Percentiles rank a stretch among this genome's conserved stretches.
phyloP scores from a whole-genome alignment of 1,140 invertebrate species.

The Antheraea mylitta region DNA sequence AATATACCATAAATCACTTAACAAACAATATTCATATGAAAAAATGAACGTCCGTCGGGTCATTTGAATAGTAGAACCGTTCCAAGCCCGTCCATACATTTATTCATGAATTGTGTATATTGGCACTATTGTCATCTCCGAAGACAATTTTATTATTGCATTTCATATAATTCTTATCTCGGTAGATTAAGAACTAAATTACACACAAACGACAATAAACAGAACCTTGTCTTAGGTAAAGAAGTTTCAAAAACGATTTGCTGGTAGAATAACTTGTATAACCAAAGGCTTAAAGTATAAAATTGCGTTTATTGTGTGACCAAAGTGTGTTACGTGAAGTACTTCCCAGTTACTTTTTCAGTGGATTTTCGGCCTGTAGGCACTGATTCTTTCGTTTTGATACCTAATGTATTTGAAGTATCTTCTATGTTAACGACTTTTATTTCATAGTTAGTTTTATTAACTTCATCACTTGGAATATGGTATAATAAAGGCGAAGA shows the following conservation, averaged over 20 bases:
- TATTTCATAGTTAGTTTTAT: neutral
- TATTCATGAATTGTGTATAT: slow-evolving; percentile 30
- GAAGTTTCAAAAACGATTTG: slow-evolving; percentile 16
- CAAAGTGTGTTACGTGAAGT: neutral
- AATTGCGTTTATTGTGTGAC: neutral
- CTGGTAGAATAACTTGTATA: slow-evolving; percentile 10
- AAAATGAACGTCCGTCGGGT: slow-evolving; percentile 19
- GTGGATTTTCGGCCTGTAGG: neutral
- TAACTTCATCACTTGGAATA: too few relatives aligned
- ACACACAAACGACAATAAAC: neutral
- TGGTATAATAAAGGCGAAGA: too few relatives aligned
- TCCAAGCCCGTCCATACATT: slow-evolving; percentile 26
- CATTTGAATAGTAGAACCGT: slow-evolving; percentile 21
- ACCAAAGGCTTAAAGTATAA: slow-evolving; percentile 7
- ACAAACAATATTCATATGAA: slow-evolving; percentile 29
- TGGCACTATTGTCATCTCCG: slow-evolving; percentile 24
- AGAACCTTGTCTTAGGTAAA: neutral
- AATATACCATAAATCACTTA: slow-evolving; percentile 6
- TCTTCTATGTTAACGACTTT: neutral
- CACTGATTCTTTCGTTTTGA: neutral
- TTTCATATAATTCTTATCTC: too few relatives aligned
- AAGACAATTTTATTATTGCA: too few relatives aligned
- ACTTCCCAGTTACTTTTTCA: neutral
- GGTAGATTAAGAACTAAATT: neutral
- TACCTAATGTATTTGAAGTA: neutral